Evolutionary conservation across 2,797 vertebrate genomes (phyloP), one percentile per base, ranked within the genome.

Genomic region (Myotis planiceps): DNA sequence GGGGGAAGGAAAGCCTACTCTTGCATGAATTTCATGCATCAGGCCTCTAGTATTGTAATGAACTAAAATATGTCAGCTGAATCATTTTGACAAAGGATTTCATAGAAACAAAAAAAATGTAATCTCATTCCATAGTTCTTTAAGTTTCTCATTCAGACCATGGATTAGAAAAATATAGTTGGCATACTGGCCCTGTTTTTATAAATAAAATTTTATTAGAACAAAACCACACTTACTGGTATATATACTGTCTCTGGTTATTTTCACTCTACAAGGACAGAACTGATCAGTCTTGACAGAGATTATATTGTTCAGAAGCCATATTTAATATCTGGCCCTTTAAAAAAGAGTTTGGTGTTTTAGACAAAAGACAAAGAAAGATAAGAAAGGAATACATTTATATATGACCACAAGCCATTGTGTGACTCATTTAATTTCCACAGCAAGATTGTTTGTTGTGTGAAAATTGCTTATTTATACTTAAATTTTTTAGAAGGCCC

Each of bases 391-490:
- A 87, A 94, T 34, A 95, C 78, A 97, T 90, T 97, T 94, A 75
- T 87, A 94, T 51, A 87, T 66, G 83, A 94, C 51, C 69, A 63
- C 78, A 55, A 74, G 63, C 72, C 92, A 49, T 92, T 96, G 58
- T 79, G 72, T 79, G 88, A 90, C 69, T 94, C 83, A 83, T 93
- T 95, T 94, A 85, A 69, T 97, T 95, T 96, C 95, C 96, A 97
- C 74, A 97, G 92, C 94, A 95, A 96, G 68, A 60, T 96, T 97
- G 69, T 94, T 95, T 96, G 95, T 96, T 93, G 93, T 97, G 95
- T 88, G 92, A 95, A 97, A 97, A 94, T 86, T 94, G 85, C 90
- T 96, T 97, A 97, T 97, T 96, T 97, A 85, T 96, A 93, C 69
- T 94, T 88, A 94, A 82, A 85, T 95, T 96, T 91, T 94, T 95